phyloP scores from a whole-genome alignment of 2,888 invertebrate species.

The Drosophila conformis region DNA sequence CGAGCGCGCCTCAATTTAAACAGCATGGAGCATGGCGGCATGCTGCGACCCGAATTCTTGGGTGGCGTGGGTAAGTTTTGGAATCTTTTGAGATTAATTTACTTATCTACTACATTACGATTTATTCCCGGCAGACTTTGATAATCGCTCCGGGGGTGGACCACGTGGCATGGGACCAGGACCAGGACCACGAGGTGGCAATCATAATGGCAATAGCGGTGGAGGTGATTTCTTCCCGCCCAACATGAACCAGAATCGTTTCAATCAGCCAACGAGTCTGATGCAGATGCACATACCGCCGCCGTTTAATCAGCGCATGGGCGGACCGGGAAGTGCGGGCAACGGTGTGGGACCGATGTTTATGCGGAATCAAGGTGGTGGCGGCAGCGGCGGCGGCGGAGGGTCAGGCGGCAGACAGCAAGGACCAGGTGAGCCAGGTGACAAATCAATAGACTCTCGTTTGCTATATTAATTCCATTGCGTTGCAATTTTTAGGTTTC shows the following conservation, averaged over 20 bases:
- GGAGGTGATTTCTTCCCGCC: conserved; percentile 79
- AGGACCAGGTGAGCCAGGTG: conserved; percentile 70
- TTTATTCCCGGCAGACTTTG: conserved; percentile 71
- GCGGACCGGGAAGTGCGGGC: conserved; percentile 62
- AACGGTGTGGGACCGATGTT: conserved; percentile 70
- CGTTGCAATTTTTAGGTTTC: conserved; percentile 64
- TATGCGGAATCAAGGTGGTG: conserved; percentile 68
- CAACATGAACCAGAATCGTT: conserved; percentile 84
- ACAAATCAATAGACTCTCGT: neutral
- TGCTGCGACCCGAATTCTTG: conserved; percentile 81
- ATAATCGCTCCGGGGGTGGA: conserved; percentile 71
- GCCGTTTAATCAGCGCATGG: conserved; percentile 82
- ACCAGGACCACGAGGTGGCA: conserved; percentile 56
- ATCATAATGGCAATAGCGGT: conserved; percentile 64
- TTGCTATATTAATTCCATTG: neutral
- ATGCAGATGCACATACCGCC: conserved; percentile 84
- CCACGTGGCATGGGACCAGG: conserved; percentile 52
- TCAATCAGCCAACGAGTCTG: conserved; percentile 83
- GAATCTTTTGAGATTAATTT: neutral
- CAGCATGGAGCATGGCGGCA: conserved; percentile 74
- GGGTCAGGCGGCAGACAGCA: conserved; percentile 72
- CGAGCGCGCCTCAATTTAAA: conserved; percentile 73
- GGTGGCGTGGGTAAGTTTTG: conserved; percentile 64
- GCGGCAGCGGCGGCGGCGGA: conserved; percentile 51
- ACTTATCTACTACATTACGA: neutral